phyloP scores from a whole-genome alignment of 2,113 vertebrate genomes.

The Pomatorhinus ruficollis region DNA sequence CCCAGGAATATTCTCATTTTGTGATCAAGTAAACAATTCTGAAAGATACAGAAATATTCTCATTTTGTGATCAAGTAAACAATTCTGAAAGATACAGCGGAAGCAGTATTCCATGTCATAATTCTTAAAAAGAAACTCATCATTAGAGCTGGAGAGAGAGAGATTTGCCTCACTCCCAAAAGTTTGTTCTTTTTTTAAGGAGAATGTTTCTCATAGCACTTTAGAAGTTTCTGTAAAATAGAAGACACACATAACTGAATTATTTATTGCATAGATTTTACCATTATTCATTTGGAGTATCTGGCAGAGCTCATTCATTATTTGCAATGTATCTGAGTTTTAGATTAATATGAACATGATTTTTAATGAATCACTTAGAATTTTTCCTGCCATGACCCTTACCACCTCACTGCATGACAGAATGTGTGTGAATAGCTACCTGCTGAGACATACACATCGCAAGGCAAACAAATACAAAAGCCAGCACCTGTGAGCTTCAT shows the following conservation, averaged over 20 bases:
- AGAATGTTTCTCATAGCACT: not conserved
- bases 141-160: not conserved
- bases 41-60: not conserved
- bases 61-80: not conserved
- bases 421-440: not conserved
- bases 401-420: not conserved
- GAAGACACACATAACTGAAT: not conserved
- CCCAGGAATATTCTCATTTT: not conserved
- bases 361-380: not conserved
- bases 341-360: not conserved
- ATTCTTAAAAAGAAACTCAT: not conserved
- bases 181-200: not conserved
- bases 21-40: not conserved
- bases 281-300: not conserved
- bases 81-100: not conserved
- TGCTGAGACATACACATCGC: not conserved
- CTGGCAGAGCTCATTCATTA: not conserved
- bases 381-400: not conserved
- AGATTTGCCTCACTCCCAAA: not conserved
- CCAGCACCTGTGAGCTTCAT: not conserved
- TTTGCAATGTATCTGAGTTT: not conserved
- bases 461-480: not conserved
- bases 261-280: constrained; percentile 15
- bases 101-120: not conserved
- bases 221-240: not conserved